phyloP scores from a whole-genome alignment of 2,797 vertebrate genomes.

The Phataginus tetradactyla region DNA sequence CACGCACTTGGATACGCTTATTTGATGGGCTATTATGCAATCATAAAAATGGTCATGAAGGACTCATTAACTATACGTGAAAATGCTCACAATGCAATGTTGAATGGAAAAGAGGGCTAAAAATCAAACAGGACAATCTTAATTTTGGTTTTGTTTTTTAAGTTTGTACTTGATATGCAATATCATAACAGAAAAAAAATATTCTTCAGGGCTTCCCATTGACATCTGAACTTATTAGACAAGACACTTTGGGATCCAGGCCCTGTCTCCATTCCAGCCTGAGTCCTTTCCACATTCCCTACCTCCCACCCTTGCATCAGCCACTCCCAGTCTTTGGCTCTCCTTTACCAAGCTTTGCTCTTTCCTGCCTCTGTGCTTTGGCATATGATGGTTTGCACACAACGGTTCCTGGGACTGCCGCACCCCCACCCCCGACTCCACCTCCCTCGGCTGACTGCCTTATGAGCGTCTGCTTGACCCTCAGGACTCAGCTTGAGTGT shows the following conservation, averaged over 20 bases:
- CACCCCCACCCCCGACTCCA: no score
- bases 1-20: background rate
- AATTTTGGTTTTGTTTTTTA: background rate
- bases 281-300: fast-evolving
- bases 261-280: background rate
- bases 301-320: background rate
- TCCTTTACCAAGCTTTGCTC: background rate
- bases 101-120: background rate
- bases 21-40: background rate
- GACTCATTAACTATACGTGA: background rate
- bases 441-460: background rate
- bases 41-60: background rate
- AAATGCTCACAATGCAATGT: background rate
- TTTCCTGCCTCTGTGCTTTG: background rate
- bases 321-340: background rate
- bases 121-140: background rate
- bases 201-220: background rate
- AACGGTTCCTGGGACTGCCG: background rate
- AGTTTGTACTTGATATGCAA: background rate
- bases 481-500: background rate
- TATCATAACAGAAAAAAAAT: background rate
- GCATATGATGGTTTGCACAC: background rate
- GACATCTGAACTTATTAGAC: background rate
- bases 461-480: background rate
- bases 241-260: background rate